These are phyloP conservation scores for Plecturocebus donacophilus DNA, from an alignment of 2,113 vertebrate species.

Conservation along the genomic window DNA sequence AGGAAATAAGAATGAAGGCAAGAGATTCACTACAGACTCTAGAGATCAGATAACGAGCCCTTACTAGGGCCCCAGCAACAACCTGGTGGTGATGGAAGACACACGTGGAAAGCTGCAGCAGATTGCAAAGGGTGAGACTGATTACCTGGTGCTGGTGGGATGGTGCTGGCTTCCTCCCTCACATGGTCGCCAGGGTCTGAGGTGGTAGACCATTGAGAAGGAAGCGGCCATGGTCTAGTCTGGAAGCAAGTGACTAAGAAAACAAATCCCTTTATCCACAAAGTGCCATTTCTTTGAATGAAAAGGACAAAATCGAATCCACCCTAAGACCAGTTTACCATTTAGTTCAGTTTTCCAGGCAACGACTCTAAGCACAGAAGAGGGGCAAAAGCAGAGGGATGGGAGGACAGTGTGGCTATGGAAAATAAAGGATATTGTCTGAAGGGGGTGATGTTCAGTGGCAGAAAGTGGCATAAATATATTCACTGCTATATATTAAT, in stretches of 20 bases:
- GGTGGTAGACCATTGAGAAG: background rate
- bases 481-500: background rate
- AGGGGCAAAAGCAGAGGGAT: background rate
- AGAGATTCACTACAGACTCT: background rate
- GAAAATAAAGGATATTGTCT: background rate
- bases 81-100: background rate
- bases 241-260: background rate
- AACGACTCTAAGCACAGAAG: background rate
- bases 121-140: background rate
- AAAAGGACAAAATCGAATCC: background rate
- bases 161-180: background rate
- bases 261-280: background rate
- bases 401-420: fast-evolving
- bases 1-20: background rate
- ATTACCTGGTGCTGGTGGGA: background rate
- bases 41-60: background rate
- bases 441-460: background rate
- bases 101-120: background rate
- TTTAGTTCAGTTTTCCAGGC: background rate
- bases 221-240: background rate
- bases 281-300: background rate
- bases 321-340: background rate
- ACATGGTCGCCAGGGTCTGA: background rate
- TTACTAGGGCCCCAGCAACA: background rate
- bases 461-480: background rate